Conservation (phyloP, 1,140 invertebrate genomes). For the Halictus rubicundus region DNA sequence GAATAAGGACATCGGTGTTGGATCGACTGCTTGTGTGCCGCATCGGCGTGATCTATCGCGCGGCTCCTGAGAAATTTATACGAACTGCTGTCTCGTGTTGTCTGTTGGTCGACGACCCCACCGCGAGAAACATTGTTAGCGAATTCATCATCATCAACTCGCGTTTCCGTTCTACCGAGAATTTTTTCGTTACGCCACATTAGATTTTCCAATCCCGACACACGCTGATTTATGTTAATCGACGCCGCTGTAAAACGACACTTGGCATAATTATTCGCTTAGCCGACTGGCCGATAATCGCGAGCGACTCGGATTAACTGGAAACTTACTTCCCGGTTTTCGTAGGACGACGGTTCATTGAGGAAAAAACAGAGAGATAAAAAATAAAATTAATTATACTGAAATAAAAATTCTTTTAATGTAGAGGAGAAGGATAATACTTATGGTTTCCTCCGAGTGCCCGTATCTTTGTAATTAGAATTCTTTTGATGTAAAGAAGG, state of each 20-base stretch:
- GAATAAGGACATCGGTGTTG: conserved; percentile 9
- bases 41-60: conserved; percentile 12
- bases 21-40: not conserved
- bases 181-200: conserved; percentile 7
- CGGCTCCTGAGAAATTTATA: conserved; percentile 16
- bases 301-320: too few relatives aligned
- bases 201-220: not conserved
- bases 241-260: not conserved
- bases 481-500: too few relatives aligned
- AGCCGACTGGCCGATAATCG: too few relatives aligned
- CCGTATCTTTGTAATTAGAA: too few relatives aligned
- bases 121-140: not conserved
- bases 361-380: too few relatives aligned
- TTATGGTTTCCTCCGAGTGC: too few relatives aligned
- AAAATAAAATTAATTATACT: too few relatives aligned
- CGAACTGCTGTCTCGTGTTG: not conserved
- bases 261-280: too few relatives aligned
- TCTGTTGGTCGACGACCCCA: not conserved
- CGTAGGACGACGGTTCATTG: too few relatives aligned
- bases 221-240: conserved; percentile 40
- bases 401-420: too few relatives aligned
- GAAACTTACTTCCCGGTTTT: too few relatives aligned
- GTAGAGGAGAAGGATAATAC: too few relatives aligned
- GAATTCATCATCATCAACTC: not conserved
- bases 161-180: not conserved